Percentiles rank a stretch among this genome's conserved stretches.
Conservation (phyloP, 2,797 vertebrate species). For the Morus bassanus region DNA sequence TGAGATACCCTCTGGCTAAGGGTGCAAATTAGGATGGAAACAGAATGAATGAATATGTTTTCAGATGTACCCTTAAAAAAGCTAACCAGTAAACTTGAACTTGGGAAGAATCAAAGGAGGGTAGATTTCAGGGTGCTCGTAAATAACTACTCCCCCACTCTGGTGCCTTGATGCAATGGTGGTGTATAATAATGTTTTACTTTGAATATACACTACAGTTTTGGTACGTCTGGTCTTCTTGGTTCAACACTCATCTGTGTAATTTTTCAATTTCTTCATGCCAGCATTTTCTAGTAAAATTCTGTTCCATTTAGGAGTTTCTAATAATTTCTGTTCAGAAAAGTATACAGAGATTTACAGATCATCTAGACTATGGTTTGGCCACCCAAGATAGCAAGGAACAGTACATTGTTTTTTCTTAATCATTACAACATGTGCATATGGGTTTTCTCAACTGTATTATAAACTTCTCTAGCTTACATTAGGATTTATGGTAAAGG, state of each 20-base stretch:
- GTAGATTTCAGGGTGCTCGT: background rate
- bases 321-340: background rate
- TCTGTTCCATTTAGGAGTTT: background rate
- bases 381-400: background rate
- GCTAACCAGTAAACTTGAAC: background rate
- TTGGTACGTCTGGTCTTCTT: background rate
- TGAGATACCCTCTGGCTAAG: background rate
- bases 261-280: background rate
- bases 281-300: background rate
- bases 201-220: background rate
- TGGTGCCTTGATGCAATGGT: background rate
- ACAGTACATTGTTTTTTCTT: background rate
- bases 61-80: background rate
- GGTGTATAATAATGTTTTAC: background rate
- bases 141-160: background rate
- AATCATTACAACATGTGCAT: background rate
- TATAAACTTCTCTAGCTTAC: background rate
- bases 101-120: background rate
- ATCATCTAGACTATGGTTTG: background rate
- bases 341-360: background rate
- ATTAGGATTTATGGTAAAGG: background rate
- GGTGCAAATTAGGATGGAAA: background rate
- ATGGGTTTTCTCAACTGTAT: background rate
- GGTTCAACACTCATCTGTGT: background rate
- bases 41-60: background rate